Evolutionary conservation across 2,888 invertebrate genomes (phyloP).

Genomic region (Zhengitettix transpicula): DNA sequence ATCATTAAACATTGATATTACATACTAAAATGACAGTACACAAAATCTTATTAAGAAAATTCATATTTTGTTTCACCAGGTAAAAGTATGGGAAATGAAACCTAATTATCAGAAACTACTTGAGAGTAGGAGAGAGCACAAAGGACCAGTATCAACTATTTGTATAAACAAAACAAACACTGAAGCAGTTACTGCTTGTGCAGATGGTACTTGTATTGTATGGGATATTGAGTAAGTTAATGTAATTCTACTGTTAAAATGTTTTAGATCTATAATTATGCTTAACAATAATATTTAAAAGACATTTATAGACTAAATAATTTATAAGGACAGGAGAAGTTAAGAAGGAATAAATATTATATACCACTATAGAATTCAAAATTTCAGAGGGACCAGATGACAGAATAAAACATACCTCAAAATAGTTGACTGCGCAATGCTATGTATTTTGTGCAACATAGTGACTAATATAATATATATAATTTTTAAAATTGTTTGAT

Average conservation of each 20-base stretch:
- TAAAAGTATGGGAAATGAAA: slow-evolving; percentile 62
- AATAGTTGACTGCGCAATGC: too few relatives aligned
- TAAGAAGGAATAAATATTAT: not conserved
- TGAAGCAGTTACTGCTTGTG: slow-evolving; percentile 76
- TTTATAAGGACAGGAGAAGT: too few relatives aligned
- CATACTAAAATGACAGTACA: not conserved
- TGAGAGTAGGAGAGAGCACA: slow-evolving; percentile 76
- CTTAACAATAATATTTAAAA: too few relatives aligned
- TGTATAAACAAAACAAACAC: slow-evolving; percentile 58
- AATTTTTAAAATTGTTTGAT: too few relatives aligned
- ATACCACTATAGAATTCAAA: too few relatives aligned
- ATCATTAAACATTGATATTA: not conserved
- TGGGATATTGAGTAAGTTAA: slow-evolving; percentile 69
- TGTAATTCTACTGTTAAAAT: too few relatives aligned
- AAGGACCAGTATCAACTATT: slow-evolving; percentile 69
- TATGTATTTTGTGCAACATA: too few relatives aligned
- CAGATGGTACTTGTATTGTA: slow-evolving; percentile 84
- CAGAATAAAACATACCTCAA: too few relatives aligned
- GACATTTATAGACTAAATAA: too few relatives aligned
- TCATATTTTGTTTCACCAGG: slow-evolving; percentile 23
- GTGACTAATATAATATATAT: too few relatives aligned
- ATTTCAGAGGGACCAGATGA: too few relatives aligned
- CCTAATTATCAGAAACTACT: slow-evolving; percentile 47
- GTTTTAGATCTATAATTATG: too few relatives aligned
- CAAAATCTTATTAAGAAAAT: not conserved